Percentiles rank a stretch among this genome's conserved stretches.
These are phyloP conservation scores for Amphiura filiformis DNA, from an alignment of 35 echinoderm and acorn worm species.

Conservation along the genomic window DNA sequence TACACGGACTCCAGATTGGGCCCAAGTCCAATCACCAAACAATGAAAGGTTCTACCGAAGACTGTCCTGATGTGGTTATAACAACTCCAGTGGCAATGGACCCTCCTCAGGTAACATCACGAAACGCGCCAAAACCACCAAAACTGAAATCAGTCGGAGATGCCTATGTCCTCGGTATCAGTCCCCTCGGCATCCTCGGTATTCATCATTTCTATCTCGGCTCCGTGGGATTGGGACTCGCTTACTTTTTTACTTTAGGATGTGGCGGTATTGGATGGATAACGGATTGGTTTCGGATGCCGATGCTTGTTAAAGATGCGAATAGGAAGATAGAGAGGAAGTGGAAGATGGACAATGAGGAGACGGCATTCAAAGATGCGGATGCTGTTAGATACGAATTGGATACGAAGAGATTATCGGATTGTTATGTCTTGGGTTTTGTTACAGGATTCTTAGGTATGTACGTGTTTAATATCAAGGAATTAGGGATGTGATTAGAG, in stretches of 20 bases:
- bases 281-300: constrained; percentile 49
- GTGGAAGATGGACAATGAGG: constrained; percentile 14
- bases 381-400: neutral
- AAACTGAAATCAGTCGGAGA: constrained; percentile 39
- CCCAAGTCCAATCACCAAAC: too few species aligned
- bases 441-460: constrained; percentile 25
- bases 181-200: constrained; percentile 59
- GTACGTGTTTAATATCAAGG: neutral
- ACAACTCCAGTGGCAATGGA: too few species aligned
- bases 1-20: too few species aligned
- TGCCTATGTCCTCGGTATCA: constrained; percentile 47
- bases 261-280: constrained; percentile 40
- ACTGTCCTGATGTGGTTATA: too few species aligned
- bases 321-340: constrained; percentile 3
- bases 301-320: neutral
- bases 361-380: neutral
- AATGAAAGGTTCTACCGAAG: too few species aligned
- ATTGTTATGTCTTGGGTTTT: constrained; percentile 22
- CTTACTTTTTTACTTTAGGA: constrained; percentile 40
- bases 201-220: constrained; percentile 73
- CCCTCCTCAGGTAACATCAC: too few species aligned
- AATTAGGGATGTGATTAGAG: too few species aligned
- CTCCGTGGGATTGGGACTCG: constrained; percentile 18
- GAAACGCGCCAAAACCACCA: neutral
- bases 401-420: constrained; percentile 17